Percentiles rank a stretch among this genome's conserved stretches.
Evolutionary conservation across 2,888 invertebrate genomes (phyloP).

Genomic region (Mesorhabditis sp.): DNA sequence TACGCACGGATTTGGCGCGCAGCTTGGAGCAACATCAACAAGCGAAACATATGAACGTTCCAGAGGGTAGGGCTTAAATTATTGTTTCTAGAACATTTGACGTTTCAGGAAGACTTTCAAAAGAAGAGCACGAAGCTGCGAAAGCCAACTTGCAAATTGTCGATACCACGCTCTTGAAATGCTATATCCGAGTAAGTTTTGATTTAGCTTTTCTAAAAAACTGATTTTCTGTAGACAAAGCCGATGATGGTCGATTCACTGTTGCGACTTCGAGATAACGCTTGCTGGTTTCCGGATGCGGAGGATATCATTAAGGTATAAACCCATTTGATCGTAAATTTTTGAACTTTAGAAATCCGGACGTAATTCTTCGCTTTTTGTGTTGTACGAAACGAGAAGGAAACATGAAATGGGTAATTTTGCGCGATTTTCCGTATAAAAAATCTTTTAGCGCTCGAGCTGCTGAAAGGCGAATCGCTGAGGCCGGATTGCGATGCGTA

Average conservation of each 20-base stretch:
- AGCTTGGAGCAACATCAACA: background rate
- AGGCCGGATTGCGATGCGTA: slow-evolving; percentile 69
- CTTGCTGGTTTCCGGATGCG: slow-evolving; percentile 88
- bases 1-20: background rate
- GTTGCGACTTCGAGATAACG: slow-evolving; percentile 76
- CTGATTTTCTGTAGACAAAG: slow-evolving; percentile 72
- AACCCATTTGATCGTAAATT: too few species aligned
- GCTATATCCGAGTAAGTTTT: slow-evolving; percentile 78
- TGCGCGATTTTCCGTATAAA: slow-evolving; percentile 7
- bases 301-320: slow-evolving; percentile 74
- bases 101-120: slow-evolving; percentile 9
- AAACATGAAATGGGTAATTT: slow-evolving; percentile 74
- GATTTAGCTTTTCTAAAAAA: slow-evolving; percentile 6
- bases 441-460: slow-evolving; percentile 71
- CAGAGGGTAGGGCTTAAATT: background rate
- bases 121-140: slow-evolving; percentile 54
- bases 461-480: slow-evolving; percentile 71
- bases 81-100: background rate
- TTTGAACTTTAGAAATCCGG: slow-evolving; percentile 19
- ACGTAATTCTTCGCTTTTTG: slow-evolving; percentile 74
- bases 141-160: slow-evolving; percentile 80
- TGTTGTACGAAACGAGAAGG: slow-evolving; percentile 88
- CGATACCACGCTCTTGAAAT: slow-evolving; percentile 92
- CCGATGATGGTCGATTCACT: slow-evolving; percentile 88
- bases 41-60: background rate